Evolutionary conservation across 2,113 vertebrate species (phyloP), one percentile per base, ranked within the genome.

Genomic region (Trachemys scripta): DNA sequence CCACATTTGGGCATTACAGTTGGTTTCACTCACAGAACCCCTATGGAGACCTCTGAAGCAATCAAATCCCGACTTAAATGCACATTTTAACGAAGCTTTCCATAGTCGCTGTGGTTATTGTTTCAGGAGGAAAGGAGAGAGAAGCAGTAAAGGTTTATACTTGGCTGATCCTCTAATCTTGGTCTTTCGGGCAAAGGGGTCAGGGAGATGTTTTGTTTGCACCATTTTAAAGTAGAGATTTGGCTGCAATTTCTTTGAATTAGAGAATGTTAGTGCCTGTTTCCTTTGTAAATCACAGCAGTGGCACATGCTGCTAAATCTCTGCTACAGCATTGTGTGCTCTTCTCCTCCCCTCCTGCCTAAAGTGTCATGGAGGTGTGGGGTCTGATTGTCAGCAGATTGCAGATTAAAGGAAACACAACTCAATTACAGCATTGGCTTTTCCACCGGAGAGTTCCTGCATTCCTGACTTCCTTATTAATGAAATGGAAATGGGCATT

Each of bases 401-500:
- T 27, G n/a, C 78, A 31, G 22, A 13, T 80, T 42, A 65, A 8
- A 0, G 80, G 91, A 85, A 90, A 38, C 1, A 1, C 0, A 1
- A 14, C 89, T 75, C 38, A 0, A 0, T 7, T 24, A 16, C 88
- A 7, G 22, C 35, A 12, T 0, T 1, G 12, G 6, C 10, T 42
- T 65, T 90, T 42, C 54, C 11, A 29, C 45, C 54, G 1, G 42
- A 35, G 38, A 45, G 50, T 4, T 6, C 42, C 69, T 27, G 0
- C 0, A 4, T 14, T 76, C 19, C 42, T 8, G 9, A 0, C 2
- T 8, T 22, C 29, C 47, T 49, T 17, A 0, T 45, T 22, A 19
- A 8, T 0, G 0, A 2, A 1, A 65, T 62, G 50, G 25, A 59
- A 51, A 19, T 11, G 0, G 0, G 3, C 0, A 0, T 16, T n/a